Percentiles rank a stretch among this genome's conserved stretches.
phyloP scores from a whole-genome alignment of 2,888 invertebrate species.

The Calephelis perditalis region DNA sequence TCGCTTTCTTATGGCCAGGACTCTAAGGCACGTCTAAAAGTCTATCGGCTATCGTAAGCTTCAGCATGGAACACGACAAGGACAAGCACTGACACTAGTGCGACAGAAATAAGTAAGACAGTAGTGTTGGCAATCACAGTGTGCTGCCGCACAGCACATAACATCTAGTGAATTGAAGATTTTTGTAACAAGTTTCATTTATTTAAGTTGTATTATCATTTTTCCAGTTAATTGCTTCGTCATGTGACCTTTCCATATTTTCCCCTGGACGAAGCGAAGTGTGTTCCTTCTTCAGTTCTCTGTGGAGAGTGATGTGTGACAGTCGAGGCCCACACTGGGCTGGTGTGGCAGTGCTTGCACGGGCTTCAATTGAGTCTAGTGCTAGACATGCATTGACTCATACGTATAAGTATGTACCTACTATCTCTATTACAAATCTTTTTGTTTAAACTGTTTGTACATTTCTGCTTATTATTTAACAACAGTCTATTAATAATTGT shows the following conservation, averaged over 20 bases:
- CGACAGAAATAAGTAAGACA: too few relatives aligned
- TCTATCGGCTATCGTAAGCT: too few relatives aligned
- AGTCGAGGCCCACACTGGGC: conserved; percentile 81
- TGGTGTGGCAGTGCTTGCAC: conserved; percentile 80
- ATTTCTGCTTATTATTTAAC: too few relatives aligned
- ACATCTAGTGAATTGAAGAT: too few relatives aligned
- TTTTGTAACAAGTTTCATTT: neutral
- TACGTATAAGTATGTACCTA: conserved; percentile 75
- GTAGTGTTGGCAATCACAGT: too few relatives aligned
- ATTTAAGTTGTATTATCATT: neutral
- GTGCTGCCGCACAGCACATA: too few relatives aligned
- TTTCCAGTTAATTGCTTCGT: conserved; percentile 80
- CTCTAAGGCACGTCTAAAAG: too few relatives aligned
- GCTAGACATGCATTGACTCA: conserved; percentile 81
- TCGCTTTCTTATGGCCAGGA: too few relatives aligned
- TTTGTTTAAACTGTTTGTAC: too few relatives aligned
- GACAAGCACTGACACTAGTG: too few relatives aligned
- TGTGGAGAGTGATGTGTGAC: conserved; percentile 81
- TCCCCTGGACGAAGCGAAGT: conserved; percentile 81
- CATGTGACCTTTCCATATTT: conserved; percentile 81
- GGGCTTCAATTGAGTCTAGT: conserved; percentile 79
- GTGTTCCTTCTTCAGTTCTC: conserved; percentile 81
- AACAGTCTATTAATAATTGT: too few relatives aligned
- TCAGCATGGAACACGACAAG: too few relatives aligned
- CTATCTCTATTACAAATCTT: neutral